Evolutionary conservation across 2,888 invertebrate genomes (phyloP).

Genomic region (Sympetrum striolatum): DNA sequence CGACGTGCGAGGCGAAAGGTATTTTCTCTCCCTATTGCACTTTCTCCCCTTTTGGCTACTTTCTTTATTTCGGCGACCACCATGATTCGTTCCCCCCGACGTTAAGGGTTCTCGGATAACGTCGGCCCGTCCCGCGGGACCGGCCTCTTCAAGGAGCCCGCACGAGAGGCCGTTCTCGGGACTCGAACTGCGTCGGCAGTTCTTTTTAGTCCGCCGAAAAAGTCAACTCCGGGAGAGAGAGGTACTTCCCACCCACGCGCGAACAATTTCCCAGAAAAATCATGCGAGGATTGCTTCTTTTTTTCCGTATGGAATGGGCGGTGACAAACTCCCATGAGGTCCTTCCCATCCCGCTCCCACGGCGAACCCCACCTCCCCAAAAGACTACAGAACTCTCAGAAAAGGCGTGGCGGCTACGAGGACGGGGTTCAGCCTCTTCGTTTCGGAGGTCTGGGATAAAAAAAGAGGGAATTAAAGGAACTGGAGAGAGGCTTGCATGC

Average conservation of each 20-base stretch:
- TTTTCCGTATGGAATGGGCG: neutral
- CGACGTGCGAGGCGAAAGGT: neutral
- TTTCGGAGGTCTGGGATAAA: neutral
- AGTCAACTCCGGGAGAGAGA: neutral
- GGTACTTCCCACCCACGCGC: neutral
- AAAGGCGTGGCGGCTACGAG: conserved; percentile 7
- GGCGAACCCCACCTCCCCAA: neutral
- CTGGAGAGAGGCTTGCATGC: neutral
- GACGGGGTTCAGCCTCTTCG: conserved; percentile 3
- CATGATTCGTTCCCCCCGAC: neutral
- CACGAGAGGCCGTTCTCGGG: neutral
- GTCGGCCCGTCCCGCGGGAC: neutral
- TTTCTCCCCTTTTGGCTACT: neutral
- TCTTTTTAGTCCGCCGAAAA: neutral
- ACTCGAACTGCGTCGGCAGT: neutral
- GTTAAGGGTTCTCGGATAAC: neutral
- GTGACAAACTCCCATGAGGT: neutral
- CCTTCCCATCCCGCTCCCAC: neutral
- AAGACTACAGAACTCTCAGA: neutral
- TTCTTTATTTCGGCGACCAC: neutral
- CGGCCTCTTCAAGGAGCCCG: neutral
- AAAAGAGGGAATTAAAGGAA: neutral
- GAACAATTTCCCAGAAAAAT: neutral
- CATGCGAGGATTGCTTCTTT: neutral
- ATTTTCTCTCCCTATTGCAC: neutral